Conservation (phyloP, 2,888 invertebrate genomes). For the Troides helena region DNA sequence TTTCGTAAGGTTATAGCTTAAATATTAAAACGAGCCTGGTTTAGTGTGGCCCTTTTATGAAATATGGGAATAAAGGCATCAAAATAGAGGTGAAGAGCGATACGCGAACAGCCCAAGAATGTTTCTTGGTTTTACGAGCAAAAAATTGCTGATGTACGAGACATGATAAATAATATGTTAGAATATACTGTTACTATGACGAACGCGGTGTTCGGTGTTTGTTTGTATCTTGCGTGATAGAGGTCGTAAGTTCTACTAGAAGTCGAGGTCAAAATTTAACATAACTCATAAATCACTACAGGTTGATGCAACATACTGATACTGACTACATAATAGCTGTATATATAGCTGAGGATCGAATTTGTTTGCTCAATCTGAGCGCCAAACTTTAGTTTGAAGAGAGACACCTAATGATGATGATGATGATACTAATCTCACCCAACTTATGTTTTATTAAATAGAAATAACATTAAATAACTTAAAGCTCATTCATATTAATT, state of each 20-base stretch:
- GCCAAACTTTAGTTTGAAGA: no score
- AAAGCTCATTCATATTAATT: neutral
- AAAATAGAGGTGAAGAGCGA: conserved; percentile 26
- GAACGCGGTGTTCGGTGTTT: neutral
- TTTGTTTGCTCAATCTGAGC: no score
- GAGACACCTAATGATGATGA: no score
- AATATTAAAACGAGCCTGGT: conserved; percentile 31
- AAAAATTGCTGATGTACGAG: conserved; percentile 17
- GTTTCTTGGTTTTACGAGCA: conserved; percentile 22
- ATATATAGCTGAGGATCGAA: no score
- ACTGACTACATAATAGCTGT: no score
- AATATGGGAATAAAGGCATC: conserved; percentile 30
- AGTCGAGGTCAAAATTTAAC: neutral
- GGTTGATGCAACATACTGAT: neutral
- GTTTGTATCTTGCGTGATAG: neutral
- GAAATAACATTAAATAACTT: neutral
- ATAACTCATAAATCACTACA: neutral
- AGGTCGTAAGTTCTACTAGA: neutral
- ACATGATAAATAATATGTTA: conserved; percentile 7
- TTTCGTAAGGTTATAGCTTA: conserved; percentile 32
- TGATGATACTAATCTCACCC: neutral
- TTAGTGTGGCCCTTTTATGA: conserved; percentile 29
- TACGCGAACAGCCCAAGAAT: conserved; percentile 6
- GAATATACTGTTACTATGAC: conserved; percentile 5
- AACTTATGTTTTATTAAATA: neutral